A percentile compares a stretch with the other conserved stretches of the same genome.
These are phyloP conservation scores for Mormoops blainvillei DNA, from an alignment of 2,113 vertebrate species.

Conservation along the genomic window DNA sequence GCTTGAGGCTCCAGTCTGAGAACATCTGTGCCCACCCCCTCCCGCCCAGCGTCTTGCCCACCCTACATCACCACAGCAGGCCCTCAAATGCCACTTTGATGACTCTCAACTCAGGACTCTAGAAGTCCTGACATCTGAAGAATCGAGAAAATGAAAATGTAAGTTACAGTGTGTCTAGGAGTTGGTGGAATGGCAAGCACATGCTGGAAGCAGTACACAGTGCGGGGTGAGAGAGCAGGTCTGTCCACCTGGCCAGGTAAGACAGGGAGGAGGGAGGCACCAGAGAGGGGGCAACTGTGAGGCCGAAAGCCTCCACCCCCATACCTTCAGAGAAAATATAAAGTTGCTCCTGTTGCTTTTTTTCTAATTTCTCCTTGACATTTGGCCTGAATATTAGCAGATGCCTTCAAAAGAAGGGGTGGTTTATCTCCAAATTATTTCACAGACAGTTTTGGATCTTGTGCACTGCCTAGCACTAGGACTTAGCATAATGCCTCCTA, in stretches of 20 bases:
- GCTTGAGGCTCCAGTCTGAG: not conserved
- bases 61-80: not conserved
- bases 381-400: not conserved
- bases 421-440: not conserved
- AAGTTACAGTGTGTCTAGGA: not conserved
- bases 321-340: not conserved
- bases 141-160: not conserved
- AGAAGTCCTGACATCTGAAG: not conserved
- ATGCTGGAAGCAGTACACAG: not conserved
- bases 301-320: not conserved
- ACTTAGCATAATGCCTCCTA: not conserved
- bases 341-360: not conserved
- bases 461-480: not conserved
- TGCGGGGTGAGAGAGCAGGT: too few species aligned
- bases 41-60: too few species aligned
- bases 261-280: not conserved
- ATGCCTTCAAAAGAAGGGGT: not conserved
- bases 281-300: not conserved
- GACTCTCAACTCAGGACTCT: not conserved
- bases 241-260: not conserved
- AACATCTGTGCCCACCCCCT: not conserved
- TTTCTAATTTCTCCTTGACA: not conserved
- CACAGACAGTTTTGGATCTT: not conserved
- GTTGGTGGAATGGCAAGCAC: fast-evolving
- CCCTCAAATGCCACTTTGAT: not conserved